These are phyloP conservation scores for Podocnemis expansa DNA, from an alignment of 2,113 vertebrate genomes.

Conservation along the genomic window DNA sequence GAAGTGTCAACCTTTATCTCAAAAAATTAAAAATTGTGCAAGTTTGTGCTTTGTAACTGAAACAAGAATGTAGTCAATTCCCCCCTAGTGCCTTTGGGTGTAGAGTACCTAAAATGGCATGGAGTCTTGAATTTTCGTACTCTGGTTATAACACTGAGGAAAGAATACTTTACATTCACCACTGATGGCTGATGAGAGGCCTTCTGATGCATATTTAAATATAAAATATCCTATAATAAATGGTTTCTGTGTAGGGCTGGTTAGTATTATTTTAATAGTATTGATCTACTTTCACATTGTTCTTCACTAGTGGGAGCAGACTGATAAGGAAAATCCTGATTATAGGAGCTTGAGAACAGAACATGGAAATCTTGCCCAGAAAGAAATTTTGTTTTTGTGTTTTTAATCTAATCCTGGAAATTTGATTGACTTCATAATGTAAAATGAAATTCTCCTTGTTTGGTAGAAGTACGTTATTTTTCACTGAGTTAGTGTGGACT, in stretches of 20 bases:
- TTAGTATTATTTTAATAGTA: not conserved
- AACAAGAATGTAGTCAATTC: not conserved
- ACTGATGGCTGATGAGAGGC: not conserved
- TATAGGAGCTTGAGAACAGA: not conserved
- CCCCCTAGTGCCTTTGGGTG: not conserved
- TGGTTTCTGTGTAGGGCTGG: not conserved
- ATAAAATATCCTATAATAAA: not conserved
- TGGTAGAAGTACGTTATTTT: not conserved
- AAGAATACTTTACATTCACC: not conserved
- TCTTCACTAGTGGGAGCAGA: not conserved
- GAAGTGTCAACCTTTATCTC: no score
- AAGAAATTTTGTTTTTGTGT: not conserved
- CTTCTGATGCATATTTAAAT: not conserved
- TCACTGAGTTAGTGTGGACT: not conserved
- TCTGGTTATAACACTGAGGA: not conserved
- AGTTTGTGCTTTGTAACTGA: no score
- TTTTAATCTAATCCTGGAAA: not conserved
- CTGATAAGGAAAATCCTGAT: not conserved
- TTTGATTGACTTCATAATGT: slow-evolving; percentile 22
- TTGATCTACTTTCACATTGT: not conserved
- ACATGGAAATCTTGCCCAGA: slow-evolving; percentile 17
- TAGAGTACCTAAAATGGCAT: not conserved
- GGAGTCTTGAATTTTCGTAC: not conserved
- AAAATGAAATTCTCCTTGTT: not conserved
- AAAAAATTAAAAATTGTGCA: no score